Evolutionary conservation across 1,140 invertebrate species (phyloP).

Genomic region (Amyelois transitella): DNA sequence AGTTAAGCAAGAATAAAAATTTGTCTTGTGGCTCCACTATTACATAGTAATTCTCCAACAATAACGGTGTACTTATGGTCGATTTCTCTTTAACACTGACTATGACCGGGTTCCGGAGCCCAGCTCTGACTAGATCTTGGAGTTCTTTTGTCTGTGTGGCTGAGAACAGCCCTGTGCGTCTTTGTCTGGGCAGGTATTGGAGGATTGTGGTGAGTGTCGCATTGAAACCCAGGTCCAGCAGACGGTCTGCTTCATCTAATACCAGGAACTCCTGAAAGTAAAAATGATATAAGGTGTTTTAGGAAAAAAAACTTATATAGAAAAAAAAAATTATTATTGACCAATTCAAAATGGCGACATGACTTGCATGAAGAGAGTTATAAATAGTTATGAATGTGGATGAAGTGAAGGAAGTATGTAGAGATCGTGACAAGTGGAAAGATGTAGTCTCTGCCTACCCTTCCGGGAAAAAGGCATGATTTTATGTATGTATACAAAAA

Average conservation of each 20-base stretch:
- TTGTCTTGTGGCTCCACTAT: conserved; percentile 86
- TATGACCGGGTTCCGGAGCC: conserved; percentile 94
- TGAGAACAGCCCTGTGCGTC: conserved; percentile 97
- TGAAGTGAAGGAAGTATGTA: too few species aligned
- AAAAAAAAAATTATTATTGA: too few species aligned
- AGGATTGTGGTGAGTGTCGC: conserved; percentile 92
- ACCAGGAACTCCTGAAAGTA: conserved; percentile 89
- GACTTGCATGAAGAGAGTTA: too few species aligned
- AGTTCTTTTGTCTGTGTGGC: conserved; percentile 98
- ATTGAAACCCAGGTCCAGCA: conserved; percentile 95
- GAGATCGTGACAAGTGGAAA: too few species aligned
- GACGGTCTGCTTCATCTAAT: conserved; percentile 97
- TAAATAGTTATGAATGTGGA: too few species aligned
- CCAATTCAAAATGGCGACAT: too few species aligned
- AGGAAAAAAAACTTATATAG: conserved; percentile 3
- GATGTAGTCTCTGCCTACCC: too few species aligned
- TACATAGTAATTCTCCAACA: conserved; percentile 90
- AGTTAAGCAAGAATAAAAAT: conserved; percentile 82
- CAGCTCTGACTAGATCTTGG: conserved; percentile 92
- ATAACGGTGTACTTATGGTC: conserved; percentile 84
- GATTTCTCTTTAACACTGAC: conserved; percentile 93
- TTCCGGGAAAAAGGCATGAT: too few species aligned
- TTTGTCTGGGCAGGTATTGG: conserved; percentile 91
- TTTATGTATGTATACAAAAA: too few species aligned
- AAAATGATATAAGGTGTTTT: not conserved